Evolutionary conservation across 2,888 invertebrate genomes (phyloP), one percentile per base, ranked within the genome.

Genomic region (Polia nebulosa): DNA sequence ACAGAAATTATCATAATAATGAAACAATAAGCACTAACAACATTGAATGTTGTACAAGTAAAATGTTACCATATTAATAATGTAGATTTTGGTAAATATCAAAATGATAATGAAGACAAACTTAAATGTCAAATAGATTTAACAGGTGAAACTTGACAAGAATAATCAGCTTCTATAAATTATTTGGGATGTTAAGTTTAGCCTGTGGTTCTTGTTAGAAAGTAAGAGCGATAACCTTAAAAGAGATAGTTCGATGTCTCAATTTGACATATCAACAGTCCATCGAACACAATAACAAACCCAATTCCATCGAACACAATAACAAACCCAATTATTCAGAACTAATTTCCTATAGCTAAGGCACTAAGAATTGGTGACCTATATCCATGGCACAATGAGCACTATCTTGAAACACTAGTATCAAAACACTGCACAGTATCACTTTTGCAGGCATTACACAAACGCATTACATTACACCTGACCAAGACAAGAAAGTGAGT

Each of bases 401-500:
- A 78, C 70, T 76, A 78, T 75, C 63, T 65, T 65, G 20, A 73
- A 55, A 65, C 74, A 82, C 74, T 71, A 45, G 57, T 80, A 82
- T 79, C 73, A 74, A 76, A 85, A 86, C 89, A 90, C 89, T 85
- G 75, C 85, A 89, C 87, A 86, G 85, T 85, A 89, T 87, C 90
- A 92, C 90, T 89, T 85, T 81, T 80, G 83, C 76, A 83, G 86
- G 78, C 84, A 89, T 88, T 89, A 91, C 91, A 91, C 90, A 91
- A 92, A 92, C 89, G 83, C 87, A 89, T 90, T 89, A 90, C 88
- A 92, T 89, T 92, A 92, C 94, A 95, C 94, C 93, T 94, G 94
- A 93, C 92, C 91, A 89, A 93, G 92, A 91, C 93, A 93, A 90
- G 93, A 95, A 95, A 95, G 95, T 94, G 92, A 94, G 88, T 94